Percentiles rank a stretch among this genome's conserved stretches.
phyloP scores from a whole-genome alignment of 2,113 vertebrate genomes.

The Atrichornis clamosus region DNA sequence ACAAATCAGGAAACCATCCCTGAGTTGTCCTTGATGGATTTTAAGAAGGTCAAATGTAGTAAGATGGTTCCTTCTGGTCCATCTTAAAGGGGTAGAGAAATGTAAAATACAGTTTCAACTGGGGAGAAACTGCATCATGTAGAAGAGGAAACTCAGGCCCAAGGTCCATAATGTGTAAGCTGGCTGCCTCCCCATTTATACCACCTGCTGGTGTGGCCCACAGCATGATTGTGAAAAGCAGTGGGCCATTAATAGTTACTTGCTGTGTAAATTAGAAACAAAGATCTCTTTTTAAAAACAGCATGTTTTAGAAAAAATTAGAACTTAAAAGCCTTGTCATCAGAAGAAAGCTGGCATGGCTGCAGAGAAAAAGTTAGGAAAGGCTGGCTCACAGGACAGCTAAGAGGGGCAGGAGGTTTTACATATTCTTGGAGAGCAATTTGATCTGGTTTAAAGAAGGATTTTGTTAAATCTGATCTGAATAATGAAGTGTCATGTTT shows the following conservation, averaged over 20 bases:
- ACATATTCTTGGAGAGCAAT: conserved; percentile 31
- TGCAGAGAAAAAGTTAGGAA: neutral
- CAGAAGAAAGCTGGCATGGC: neutral
- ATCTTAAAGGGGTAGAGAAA: neutral
- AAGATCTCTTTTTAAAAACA: neutral
- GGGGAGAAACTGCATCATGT: neutral
- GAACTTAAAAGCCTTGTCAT: neutral
- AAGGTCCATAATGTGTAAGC: neutral
- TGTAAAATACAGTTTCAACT: neutral
- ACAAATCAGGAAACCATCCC: neutral
- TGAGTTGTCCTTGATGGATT: neutral
- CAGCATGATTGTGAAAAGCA: neutral
- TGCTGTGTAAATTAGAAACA: neutral
- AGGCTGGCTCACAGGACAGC: neutral
- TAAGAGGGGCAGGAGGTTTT: neutral
- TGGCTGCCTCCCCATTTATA: neutral
- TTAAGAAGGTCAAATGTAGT: neutral
- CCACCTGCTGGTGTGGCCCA: neutral
- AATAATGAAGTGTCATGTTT: conserved; percentile 61
- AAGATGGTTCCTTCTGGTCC: neutral
- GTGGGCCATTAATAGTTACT: conserved; percentile 1
- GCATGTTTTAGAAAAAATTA: neutral
- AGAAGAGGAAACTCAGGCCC: neutral
- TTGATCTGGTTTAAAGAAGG: conserved; percentile 21
- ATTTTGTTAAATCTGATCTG: conserved; percentile 53